phyloP scores from a whole-genome alignment of 2,797 vertebrate genomes.

The Austrolebias charrua region DNA sequence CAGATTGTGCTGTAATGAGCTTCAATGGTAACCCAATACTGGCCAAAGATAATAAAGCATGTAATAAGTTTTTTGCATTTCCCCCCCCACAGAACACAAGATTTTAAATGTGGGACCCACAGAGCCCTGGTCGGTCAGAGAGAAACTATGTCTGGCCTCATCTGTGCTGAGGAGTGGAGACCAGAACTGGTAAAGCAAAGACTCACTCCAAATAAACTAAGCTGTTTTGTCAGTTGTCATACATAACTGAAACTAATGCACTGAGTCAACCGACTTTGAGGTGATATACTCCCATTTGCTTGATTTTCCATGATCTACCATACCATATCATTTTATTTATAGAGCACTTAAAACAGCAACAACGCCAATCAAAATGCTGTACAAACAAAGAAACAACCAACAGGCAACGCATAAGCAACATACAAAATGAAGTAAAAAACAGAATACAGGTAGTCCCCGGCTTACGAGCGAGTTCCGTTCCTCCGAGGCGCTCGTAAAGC shows the following conservation, averaged over 20 bases:
- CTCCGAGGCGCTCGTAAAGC: no score
- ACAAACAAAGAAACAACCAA: no score
- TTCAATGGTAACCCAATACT: not conserved
- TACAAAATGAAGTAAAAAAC: no score
- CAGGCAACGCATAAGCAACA: no score
- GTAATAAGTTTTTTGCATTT: not conserved
- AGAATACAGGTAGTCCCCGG: no score
- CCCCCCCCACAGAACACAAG: constrained; percentile 87
- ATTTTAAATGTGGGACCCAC: constrained; percentile 91
- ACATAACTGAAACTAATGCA: not conserved
- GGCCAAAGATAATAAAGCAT: not conserved
- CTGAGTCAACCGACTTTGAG: not conserved
- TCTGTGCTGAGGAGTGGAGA: constrained; percentile 98
- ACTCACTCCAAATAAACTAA: not conserved
- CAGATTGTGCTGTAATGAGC: no score
- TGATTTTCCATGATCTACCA: not conserved
- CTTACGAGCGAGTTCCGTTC: no score
- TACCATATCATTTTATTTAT: no score
- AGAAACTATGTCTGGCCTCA: constrained; percentile 96
- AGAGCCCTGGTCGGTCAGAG: constrained; percentile 95
- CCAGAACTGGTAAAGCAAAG: constrained; percentile 96
- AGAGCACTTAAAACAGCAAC: no score
- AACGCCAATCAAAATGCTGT: no score
- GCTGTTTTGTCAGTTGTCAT: not conserved
- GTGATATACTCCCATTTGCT: not conserved